Conservation (phyloP, 2,797 vertebrate species). For the Cheirogaleus major region DNA sequence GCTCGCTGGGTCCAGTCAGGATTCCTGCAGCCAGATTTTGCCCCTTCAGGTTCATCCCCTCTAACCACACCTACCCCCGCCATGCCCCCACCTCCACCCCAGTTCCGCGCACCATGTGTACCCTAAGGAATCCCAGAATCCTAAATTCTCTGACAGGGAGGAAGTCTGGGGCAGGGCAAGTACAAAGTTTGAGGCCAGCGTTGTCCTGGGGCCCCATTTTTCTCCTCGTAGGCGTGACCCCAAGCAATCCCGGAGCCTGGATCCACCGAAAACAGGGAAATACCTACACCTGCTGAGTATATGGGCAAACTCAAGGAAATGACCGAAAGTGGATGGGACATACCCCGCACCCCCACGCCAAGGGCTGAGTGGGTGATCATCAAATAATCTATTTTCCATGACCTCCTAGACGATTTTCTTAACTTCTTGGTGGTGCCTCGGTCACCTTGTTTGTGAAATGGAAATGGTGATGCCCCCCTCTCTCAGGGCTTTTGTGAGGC, state of each 20-base stretch:
- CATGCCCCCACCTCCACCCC: no score
- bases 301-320: not conserved
- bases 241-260: not conserved
- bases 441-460: not conserved
- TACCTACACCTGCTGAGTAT: no score
- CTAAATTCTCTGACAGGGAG: no score
- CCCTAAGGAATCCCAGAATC: not conserved
- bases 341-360: rapidly evolving
- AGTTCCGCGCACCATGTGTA: no score
- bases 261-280: not conserved
- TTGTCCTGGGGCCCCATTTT: not conserved
- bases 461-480: not conserved
- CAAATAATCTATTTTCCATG: no score
- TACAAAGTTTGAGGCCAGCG: not conserved
- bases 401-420: not conserved
- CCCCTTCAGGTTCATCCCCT: not conserved
- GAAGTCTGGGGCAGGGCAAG: not conserved
- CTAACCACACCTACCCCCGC: no score
- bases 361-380: not conserved
- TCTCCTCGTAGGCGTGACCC: rapidly evolving
- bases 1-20: not conserved
- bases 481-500: not conserved
- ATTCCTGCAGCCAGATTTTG: not conserved
- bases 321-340: no score
- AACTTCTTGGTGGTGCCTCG: not conserved